Base-by-base conservation (phyloP, 2,113 vertebrate genomes). In the Carassius auratus region DNA sequence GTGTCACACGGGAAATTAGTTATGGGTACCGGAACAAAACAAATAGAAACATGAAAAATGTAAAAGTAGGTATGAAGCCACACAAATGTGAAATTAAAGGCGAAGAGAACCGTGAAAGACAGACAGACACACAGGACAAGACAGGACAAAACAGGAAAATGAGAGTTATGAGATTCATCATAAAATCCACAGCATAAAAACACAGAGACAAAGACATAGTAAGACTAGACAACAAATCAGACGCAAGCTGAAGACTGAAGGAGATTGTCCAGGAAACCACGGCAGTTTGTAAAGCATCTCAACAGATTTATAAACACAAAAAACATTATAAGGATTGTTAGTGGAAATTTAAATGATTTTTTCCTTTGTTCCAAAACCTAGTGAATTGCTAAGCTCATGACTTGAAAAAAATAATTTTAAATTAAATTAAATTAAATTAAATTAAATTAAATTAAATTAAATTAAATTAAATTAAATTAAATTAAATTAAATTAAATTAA, bases 121-220 rank as follows among this genome's bases (percentile, higher is more conserved):
- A 87, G 83, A 92, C 89, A 91, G 80, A 85, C 45, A 91, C 69
- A 91, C 73, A 88, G 85, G 82, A 94, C 92, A 95, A 52, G 92
- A 94, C 93, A 94, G 87, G 92, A 94, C 94, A 95, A 92, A 92
- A 94, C 92, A 95, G 93, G 93, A 95, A 95, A 94, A 94, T 94
- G 94, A 69, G 86, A 94, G 93, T 95, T 95, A 95, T 94, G 94
- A 95, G 88, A 87, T 90, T 90, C 90, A 90, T 93, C 84, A 89
- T 89, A 90, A 66, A 12, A 48, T 48, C 3, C 45, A 82, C 79
- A 85, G 73, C 45, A 48, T 48, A 48, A 48, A 48, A 48, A 45
- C 38, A 30, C 30, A 42, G 42, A 10, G 42, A 26, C 26, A 26
- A 26, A 26, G 26, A 26, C 26, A 26, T 26, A 26, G 26, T 26